A percentile compares a stretch with the other conserved stretches of the same genome.
Conservation (phyloP, 2,797 vertebrate genomes). For the Microctenopoma steveboyesi region DNA sequence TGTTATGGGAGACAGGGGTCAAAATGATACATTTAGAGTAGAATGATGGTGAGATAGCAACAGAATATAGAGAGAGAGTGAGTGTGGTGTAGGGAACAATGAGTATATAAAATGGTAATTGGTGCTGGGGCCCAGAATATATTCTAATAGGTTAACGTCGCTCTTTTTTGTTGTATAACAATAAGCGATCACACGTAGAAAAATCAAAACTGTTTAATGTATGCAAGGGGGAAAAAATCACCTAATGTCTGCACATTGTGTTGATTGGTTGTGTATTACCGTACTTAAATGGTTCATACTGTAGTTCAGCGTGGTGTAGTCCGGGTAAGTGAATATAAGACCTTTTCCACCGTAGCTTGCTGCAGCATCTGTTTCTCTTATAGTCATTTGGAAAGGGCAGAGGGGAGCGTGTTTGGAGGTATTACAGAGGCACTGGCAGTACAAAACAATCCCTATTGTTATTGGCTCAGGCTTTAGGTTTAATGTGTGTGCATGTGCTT, state of each 20-base stretch:
- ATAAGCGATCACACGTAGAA: not conserved
- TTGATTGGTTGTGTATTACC: slow-evolving; percentile 36
- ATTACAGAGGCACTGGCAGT: slow-evolving; percentile 47
- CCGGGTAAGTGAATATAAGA: slow-evolving; percentile 39
- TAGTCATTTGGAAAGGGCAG: slow-evolving; percentile 62
- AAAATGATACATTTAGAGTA: slow-evolving; percentile 45
- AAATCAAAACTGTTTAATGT: not conserved
- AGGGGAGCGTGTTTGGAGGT: slow-evolving; percentile 58
- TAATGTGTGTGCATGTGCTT: slow-evolving; percentile 20
- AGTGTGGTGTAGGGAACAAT: slow-evolving; percentile 1
- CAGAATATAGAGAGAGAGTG: slow-evolving; percentile 18
- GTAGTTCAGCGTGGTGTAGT: slow-evolving; percentile 28
- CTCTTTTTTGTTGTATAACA: slow-evolving; percentile 6
- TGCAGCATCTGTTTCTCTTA: slow-evolving; percentile 63
- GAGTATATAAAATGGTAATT: slow-evolving; percentile 30
- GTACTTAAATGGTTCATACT: slow-evolving; percentile 16
- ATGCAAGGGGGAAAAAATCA: slow-evolving; percentile 23
- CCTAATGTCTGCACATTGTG: slow-evolving; percentile 4
- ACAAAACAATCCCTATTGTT: slow-evolving; percentile 66
- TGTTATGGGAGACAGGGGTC: slow-evolving; percentile 32
- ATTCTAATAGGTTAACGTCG: not conserved
- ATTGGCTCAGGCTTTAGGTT: slow-evolving; percentile 45
- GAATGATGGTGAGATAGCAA: slow-evolving; percentile 32
- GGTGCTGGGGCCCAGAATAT: slow-evolving; percentile 8
- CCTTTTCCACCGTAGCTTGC: slow-evolving; percentile 28